Conservation (phyloP, 2,113 vertebrate genomes). For the Tupaia chinensis region DNA sequence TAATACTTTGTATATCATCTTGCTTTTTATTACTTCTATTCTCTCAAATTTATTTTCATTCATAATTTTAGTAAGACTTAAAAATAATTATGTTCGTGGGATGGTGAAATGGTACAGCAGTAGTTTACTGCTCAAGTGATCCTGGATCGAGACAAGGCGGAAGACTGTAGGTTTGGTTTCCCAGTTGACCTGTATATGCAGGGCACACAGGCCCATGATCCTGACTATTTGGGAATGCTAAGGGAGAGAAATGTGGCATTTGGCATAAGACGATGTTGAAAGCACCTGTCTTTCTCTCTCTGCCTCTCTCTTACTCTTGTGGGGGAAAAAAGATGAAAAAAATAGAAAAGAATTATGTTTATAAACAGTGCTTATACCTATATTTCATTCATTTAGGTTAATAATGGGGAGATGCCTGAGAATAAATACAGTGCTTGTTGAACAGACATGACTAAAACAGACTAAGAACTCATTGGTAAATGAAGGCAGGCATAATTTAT, state of each 20-base stretch:
- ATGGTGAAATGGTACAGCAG: no score
- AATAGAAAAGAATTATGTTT: neutral
- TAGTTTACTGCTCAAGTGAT: no score
- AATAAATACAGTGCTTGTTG: neutral
- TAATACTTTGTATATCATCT: conserved; percentile 15
- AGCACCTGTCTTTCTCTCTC: no score
- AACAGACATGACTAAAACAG: conserved; percentile 36
- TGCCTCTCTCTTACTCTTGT: no score
- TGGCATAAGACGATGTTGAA: no score
- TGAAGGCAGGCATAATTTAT: neutral
- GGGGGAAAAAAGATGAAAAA: no score
- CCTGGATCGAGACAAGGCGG: no score
- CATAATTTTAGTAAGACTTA: conserved; percentile 5
- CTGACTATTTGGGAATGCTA: no score
- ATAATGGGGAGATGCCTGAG: neutral
- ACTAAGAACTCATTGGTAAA: conserved; percentile 31
- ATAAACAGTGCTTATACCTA: conserved; percentile 16
- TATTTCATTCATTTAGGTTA: conserved; percentile 48
- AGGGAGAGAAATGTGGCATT: no score
- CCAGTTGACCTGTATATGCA: no score
- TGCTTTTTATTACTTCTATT: conserved; percentile 36
- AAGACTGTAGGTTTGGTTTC: no score
- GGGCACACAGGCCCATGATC: no score
- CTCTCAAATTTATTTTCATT: conserved; percentile 23
- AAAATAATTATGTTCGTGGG: neutral